These are phyloP conservation scores for Copsychus sechellarum DNA, from an alignment of 2,113 vertebrate species.

Conservation along the genomic window DNA sequence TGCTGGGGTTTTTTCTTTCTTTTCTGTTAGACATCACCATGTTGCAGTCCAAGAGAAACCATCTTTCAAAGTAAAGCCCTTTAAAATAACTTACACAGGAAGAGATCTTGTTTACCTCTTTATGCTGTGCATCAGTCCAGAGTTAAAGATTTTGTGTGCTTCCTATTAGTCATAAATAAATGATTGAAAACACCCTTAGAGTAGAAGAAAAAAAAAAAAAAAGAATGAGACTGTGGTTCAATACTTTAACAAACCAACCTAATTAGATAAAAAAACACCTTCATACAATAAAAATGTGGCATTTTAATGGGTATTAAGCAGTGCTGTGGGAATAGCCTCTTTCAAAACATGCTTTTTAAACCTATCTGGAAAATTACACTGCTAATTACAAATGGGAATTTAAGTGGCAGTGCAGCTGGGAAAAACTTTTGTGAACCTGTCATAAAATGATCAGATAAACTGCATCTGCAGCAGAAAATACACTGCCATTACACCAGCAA, in stretches of 20 bases:
- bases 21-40: background rate
- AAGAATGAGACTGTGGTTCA: background rate
- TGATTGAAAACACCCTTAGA: background rate
- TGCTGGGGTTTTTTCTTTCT: background rate
- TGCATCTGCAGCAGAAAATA: background rate
- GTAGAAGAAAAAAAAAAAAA: background rate
- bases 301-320: conserved; percentile 1
- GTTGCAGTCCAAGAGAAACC: background rate
- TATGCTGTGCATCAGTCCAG: background rate
- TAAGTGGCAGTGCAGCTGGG: background rate
- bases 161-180: background rate
- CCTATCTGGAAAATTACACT: background rate
- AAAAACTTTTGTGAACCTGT: conserved; percentile 32
- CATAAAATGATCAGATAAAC: conserved; percentile 20
- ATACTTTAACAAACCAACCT: conserved; percentile 2
- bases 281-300: background rate
- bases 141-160: background rate
- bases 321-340: background rate
- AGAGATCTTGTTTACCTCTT: background rate
- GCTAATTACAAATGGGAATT: conserved; percentile 34
- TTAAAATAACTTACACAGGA: background rate
- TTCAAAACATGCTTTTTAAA: conserved; percentile 18
- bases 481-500: background rate
- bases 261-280: conserved; percentile 23
- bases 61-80: background rate